A percentile compares a stretch with the other conserved stretches of the same genome.
Conservation (phyloP, 92 coral and sea anemone species). For the Paramuricea clavata region DNA sequence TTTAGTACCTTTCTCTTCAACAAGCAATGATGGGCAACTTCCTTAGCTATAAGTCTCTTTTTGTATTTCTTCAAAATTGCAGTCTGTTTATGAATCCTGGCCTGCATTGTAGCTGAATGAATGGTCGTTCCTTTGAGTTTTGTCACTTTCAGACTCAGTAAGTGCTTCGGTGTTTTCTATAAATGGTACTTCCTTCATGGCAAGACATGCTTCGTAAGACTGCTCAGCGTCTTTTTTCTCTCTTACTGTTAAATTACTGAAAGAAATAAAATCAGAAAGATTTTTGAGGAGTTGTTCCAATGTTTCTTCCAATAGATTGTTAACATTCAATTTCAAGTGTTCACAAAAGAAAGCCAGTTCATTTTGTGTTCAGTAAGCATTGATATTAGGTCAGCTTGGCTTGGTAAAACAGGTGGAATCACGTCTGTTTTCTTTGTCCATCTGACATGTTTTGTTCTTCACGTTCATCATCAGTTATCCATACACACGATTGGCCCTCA, state of each 20-base stretch:
- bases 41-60: conserved; percentile 51
- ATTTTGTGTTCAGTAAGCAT: conserved; percentile 20
- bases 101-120: conserved; percentile 28
- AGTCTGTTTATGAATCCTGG: conserved; percentile 45
- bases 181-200: background rate
- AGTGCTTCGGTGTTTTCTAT: conserved; percentile 4
- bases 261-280: conserved; percentile 2
- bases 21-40: conserved; percentile 20
- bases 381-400: conserved; percentile 4
- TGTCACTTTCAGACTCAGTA: conserved; percentile 59
- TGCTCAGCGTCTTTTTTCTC: conserved; percentile 1
- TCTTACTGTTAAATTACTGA: conserved; percentile 19
- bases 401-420: background rate
- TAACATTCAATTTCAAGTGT: conserved; percentile 2
- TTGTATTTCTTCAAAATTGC: conserved; percentile 43
- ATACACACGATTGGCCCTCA: conserved; percentile 23
- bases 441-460: background rate
- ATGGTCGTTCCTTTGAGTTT: conserved; percentile 51
- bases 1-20: conserved; percentile 44
- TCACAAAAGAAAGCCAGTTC: conserved; percentile 41
- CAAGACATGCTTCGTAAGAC: conserved; percentile 24
- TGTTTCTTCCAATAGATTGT: conserved; percentile 11
- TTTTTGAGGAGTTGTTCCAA: background rate
- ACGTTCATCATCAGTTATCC: conserved; percentile 15
- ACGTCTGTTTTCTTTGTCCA: background rate